Percentiles rank a stretch among this genome's conserved stretches.
phyloP scores from a whole-genome alignment of 2,888 invertebrate genomes.

The Nemoura dubitans region DNA sequence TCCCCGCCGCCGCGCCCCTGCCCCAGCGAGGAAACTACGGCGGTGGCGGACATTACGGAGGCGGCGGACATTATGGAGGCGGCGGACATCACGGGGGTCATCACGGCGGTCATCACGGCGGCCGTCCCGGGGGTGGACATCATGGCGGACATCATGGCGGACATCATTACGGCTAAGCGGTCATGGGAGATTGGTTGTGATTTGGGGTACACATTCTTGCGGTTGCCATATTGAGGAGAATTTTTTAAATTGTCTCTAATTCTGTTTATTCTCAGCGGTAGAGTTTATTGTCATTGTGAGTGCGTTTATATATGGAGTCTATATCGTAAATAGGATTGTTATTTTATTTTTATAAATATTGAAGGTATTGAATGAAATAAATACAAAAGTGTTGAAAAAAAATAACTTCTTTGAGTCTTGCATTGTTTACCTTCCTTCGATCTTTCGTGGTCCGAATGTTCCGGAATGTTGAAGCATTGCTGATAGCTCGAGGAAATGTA shows the following conservation, averaged over 20 bases:
- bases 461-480: too few species aligned
- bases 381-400: neutral
- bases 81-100: conserved; percentile 32
- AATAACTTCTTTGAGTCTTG: too few species aligned
- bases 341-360: too few species aligned
- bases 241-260: neutral
- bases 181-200: neutral
- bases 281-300: neutral
- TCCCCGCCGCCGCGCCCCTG: neutral
- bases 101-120: neutral
- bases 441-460: too few species aligned
- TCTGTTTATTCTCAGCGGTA: neutral
- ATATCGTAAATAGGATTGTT: too few species aligned
- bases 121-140: neutral
- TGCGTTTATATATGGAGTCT: too few species aligned
- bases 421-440: too few species aligned
- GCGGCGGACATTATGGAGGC: conserved; percentile 30
- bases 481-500: too few species aligned
- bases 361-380: neutral
- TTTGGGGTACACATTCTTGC: neutral
- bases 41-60: conserved; percentile 22
- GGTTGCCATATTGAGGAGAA: neutral
- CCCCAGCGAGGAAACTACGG: conserved; percentile 22
- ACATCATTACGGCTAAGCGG: conserved; percentile 23
- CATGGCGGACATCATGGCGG: conserved; percentile 19